phyloP scores from a whole-genome alignment of 2,888 invertebrate species.

The Philaethria dido region DNA sequence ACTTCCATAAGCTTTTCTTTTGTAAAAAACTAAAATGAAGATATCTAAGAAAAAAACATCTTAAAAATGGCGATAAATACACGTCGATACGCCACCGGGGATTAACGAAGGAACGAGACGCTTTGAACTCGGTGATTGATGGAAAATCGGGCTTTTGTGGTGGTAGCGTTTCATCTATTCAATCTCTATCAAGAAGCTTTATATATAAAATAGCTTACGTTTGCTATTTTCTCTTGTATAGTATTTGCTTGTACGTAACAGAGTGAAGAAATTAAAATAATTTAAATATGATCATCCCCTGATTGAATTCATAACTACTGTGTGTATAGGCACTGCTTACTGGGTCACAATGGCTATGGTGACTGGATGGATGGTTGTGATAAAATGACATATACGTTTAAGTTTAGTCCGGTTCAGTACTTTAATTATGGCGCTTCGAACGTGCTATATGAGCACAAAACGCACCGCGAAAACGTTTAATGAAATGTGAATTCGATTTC shows the following conservation, averaged over 20 bases:
- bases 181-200: background rate
- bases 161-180: background rate
- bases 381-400: too few species aligned
- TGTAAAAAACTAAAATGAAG: background rate
- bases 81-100: background rate
- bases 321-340: too few species aligned
- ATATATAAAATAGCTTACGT: background rate
- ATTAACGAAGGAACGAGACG: conserved; percentile 10
- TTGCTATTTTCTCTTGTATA: background rate
- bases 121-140: conserved; percentile 16
- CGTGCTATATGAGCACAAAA: too few species aligned
- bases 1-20: background rate
- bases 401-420: too few species aligned
- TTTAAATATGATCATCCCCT: too few species aligned
- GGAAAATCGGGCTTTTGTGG: background rate
- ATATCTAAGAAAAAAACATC: background rate
- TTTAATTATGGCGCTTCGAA: too few species aligned
- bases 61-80: background rate
- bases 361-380: too few species aligned
- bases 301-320: too few species aligned
- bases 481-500: too few species aligned
- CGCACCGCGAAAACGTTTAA: too few species aligned
- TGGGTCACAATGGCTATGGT: too few species aligned
- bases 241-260: background rate
- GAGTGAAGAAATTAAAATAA: too few species aligned